phyloP scores from a whole-genome alignment of 2,888 invertebrate species.

The Agonopterix alstromeriana region DNA sequence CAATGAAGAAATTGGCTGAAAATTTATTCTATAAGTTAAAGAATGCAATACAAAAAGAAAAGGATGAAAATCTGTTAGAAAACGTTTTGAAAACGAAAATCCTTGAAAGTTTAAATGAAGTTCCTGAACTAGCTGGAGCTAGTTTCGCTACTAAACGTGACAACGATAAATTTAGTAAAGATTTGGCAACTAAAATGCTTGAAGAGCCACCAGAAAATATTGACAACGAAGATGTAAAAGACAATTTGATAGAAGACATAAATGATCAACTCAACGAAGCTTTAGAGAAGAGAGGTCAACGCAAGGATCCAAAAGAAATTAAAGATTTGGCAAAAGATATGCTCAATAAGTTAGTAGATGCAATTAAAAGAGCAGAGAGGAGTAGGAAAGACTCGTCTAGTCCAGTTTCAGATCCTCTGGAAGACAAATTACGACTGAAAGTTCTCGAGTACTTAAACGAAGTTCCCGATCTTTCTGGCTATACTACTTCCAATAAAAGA shows the following conservation, averaged over 20 bases:
- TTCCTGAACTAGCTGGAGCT: not conserved
- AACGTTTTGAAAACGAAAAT: not conserved
- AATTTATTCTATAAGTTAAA: constrained; percentile 6
- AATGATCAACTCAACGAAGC: not conserved
- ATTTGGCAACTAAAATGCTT: not conserved
- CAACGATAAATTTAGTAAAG: not conserved
- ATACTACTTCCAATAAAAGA: not conserved
- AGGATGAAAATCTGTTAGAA: not conserved
- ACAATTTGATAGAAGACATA: not conserved
- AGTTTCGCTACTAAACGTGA: not conserved
- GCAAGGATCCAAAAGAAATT: not conserved
- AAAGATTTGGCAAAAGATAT: not conserved
- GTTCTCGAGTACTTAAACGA: not conserved
- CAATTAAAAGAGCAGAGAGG: not conserved
- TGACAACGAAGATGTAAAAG: not conserved
- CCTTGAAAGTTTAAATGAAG: not conserved
- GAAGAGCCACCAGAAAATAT: not conserved
- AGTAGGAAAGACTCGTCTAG: not conserved
- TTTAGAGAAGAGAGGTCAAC: not conserved
- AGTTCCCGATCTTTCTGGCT: not conserved
- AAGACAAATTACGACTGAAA: not conserved
- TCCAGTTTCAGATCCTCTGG: not conserved
- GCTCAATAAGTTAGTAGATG: not conserved
- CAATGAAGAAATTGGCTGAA: constrained; percentile 9
- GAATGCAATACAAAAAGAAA: not conserved